Evolutionary conservation across 2,888 invertebrate species (phyloP), one percentile per base, ranked within the genome.

Genomic region (Synanthedon myopaeformis): DNA sequence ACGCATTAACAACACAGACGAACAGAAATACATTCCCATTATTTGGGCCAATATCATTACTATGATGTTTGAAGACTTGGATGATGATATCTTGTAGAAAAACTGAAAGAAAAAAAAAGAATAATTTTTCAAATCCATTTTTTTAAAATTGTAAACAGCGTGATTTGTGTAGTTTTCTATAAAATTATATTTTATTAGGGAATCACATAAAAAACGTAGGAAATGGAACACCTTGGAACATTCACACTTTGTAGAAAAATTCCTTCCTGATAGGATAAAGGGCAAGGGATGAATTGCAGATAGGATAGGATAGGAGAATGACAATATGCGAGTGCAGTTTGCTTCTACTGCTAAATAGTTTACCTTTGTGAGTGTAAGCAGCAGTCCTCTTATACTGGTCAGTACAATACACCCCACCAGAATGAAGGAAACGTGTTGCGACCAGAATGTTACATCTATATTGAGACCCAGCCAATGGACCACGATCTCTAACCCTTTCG

Each of bases 11-110:
- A 99, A 89, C 0, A 99, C 99, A 0, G 97, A 98, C 0, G 98
- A 98, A 53, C 99, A 96, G 84, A 99, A 99, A 76, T 99, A 99
- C 99, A 99, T 99, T 45, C 99, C 99, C 99, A 99, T 99, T 65
- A 99, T 95, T 88, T 99, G 98, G 1, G 99, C 99, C 49, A 99
- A 88, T 59, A 97, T 93, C 52, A 99, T 82, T 3, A 99, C 99
- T 62, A 99, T 98, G 54, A 99, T 94, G 77, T 99, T 99, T 10
- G 99, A 99, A 3, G 98, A 99, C 81, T 99, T 99, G 63, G 96
- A 97, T 64, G 98, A 99, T 0, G 99, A 98, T 70, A 99, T 98
- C 68, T 98, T 97, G 88, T 99, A 98, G 90, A 99, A 99, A 78
- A 99, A 99, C 97, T 98, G 89, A 0, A 72, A 65, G 28, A 82